Percentiles rank a stretch among this genome's conserved stretches.
phyloP scores from a whole-genome alignment of 2,113 vertebrate genomes.

The Varanus komodoensis region DNA sequence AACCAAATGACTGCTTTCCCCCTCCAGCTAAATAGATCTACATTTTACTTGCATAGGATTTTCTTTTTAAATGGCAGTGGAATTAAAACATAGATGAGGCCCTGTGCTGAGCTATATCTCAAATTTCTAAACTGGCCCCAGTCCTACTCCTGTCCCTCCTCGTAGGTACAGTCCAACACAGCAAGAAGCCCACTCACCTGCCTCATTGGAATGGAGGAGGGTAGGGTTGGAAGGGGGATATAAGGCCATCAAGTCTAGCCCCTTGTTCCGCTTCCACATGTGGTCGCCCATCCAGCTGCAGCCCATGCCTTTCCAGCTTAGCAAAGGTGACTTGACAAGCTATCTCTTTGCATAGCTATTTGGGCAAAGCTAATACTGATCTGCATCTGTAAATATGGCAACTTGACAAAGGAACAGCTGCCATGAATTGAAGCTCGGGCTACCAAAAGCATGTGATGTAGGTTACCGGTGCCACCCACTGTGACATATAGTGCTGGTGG shows the following conservation, averaged over 20 bases:
- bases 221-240: too few species aligned
- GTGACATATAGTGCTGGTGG: neutral
- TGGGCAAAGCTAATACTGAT: neutral
- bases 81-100: neutral
- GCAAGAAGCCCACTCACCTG: neutral
- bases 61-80: too few species aligned
- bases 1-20: slow-evolving; percentile 23
- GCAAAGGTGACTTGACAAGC: too few species aligned
- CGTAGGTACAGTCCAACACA: neutral
- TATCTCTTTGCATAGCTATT: too few species aligned
- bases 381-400: too few species aligned
- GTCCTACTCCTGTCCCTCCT: neutral
- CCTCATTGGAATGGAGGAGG: neutral
- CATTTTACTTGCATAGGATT: slow-evolving; percentile 15
- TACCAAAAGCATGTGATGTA: neutral
- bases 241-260: too few species aligned
- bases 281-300: too few species aligned
- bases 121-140: neutral
- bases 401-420: neutral
- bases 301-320: too few species aligned
- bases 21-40: neutral
- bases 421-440: neutral
- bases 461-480: neutral
- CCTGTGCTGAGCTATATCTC: neutral
- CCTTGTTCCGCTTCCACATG: too few species aligned